A percentile compares a stretch with the other conserved stretches of the same genome.
Evolutionary conservation across 1,140 invertebrate species (phyloP).

Genomic region (Nylanderia fulva): DNA sequence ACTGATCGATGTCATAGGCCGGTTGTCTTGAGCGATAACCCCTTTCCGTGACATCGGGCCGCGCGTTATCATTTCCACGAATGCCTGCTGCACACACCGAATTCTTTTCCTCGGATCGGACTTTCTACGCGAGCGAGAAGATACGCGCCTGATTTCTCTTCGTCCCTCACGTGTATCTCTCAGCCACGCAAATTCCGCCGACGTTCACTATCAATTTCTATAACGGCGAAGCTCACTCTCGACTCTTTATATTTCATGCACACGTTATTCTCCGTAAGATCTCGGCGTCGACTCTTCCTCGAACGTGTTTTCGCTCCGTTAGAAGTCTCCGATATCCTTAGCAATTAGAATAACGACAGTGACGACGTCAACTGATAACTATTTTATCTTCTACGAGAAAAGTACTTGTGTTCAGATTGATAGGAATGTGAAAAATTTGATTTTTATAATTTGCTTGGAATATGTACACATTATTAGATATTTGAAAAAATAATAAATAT

Average conservation of each 20-base stretch:
- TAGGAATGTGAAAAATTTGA: background rate
- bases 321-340: background rate
- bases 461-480: no score
- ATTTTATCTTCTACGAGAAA: background rate
- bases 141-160: background rate
- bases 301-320: background rate
- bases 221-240: background rate
- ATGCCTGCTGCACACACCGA: constrained; percentile 62
- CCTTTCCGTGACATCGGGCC: constrained; percentile 81
- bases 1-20: constrained; percentile 86
- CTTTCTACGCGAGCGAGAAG: constrained; percentile 47
- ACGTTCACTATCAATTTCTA: constrained; percentile 41
- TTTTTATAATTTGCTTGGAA: no score
- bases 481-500: no score
- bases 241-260: background rate
- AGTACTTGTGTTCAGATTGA: background rate
- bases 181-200: constrained; percentile 16
- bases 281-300: background rate
- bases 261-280: constrained; percentile 31
- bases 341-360: background rate
- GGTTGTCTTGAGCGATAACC: constrained; percentile 83
- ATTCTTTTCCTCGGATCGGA: constrained; percentile 61
- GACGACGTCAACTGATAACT: background rate
- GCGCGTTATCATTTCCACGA: constrained; percentile 81
- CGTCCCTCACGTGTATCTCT: constrained; percentile 42